Evolutionary conservation across 1,140 invertebrate genomes (phyloP).

Genomic region (Heliconius eleuchia): DNA sequence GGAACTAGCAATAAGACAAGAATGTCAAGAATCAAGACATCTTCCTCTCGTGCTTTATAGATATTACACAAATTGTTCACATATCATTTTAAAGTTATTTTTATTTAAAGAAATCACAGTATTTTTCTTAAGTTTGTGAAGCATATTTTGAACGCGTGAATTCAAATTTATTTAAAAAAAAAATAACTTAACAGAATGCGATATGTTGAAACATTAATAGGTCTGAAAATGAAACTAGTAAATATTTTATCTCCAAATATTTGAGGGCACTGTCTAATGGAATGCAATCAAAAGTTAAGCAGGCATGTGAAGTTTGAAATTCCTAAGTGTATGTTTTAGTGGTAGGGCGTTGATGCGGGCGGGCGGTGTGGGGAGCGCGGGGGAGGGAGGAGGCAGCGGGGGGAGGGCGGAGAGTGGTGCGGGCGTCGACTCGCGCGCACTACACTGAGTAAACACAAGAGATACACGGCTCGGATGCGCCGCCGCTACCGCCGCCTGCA

Average conservation of each 20-base stretch:
- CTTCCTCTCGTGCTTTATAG: constrained; percentile 46
- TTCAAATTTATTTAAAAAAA: neutral
- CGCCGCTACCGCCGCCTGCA: constrained; percentile 47
- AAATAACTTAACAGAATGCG: neutral
- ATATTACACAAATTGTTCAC: neutral
- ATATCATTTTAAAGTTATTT: constrained; percentile 7
- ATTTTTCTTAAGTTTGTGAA: neutral
- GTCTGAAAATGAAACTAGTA: constrained; percentile 37
- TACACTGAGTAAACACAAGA: constrained; percentile 71
- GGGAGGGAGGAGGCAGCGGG: constrained; percentile 16
- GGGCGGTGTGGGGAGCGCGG: constrained; percentile 35
- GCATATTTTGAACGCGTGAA: neutral
- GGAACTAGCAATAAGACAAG: constrained; percentile 68
- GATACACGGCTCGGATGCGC: constrained; percentile 54
- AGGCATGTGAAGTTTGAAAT: constrained; percentile 67
- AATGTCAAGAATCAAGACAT: constrained; percentile 54
- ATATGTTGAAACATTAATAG: constrained; percentile 25
- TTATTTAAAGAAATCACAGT: neutral
- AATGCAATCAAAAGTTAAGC: constrained; percentile 66
- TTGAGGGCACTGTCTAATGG: constrained; percentile 50
- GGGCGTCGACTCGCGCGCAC: constrained; percentile 51
- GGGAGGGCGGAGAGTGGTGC: constrained; percentile 23
- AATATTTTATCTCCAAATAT: constrained; percentile 51
- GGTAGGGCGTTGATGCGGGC: constrained; percentile 49
- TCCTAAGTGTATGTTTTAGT: constrained; percentile 63